Evolutionary conservation across 1,140 invertebrate genomes (phyloP), one percentile per base, ranked within the genome.

Genomic region (Leguminivora glycinivorella): DNA sequence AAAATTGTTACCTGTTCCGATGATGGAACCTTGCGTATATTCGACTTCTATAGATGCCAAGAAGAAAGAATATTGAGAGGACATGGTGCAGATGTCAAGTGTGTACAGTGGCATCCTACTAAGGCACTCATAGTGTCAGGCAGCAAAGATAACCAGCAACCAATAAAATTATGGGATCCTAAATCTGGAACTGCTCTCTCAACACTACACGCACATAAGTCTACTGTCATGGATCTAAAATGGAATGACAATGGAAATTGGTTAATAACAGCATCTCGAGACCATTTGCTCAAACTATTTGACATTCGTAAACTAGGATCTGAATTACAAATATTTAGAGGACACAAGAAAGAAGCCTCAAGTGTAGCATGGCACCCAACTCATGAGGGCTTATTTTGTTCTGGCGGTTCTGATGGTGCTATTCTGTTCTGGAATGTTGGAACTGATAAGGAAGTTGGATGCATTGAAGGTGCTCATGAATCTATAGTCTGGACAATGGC

Each of bases 231-330:
- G 97, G 98, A 99, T 88, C 94, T 99, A 3, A 97, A 98, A 88
- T 99, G 99, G 98, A 99, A 99, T 92, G 95, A 96, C 67, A 99
- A 99, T 93, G 99, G 99, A 1, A 99, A 99, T 90, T 99, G 99
- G 99, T 90, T 99, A 40, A 95, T 99, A n/a, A 99, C 98, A 10
- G 98, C 98, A 0, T 99, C 98, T 9, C 93, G 99, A 72, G 99
- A 99, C 92, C 98, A 99, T 93, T 93, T 99, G 52, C 93, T 99
- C 2, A 99, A 99, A 91, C 90, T 99, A 34, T 99, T 99, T 92
- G 99, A 99, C 89, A 95, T 99, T 76, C 93, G 99, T 68, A 99
- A 99, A 92, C 93, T 99, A 80, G 94, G 94, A 72, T 95, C 96
- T 85, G 98, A 99, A 91, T 93, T 99, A 26, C 98, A 99, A 93